Evolutionary conservation across 2,113 vertebrate genomes (phyloP).

Genomic region (Plotosus lineatus): DNA sequence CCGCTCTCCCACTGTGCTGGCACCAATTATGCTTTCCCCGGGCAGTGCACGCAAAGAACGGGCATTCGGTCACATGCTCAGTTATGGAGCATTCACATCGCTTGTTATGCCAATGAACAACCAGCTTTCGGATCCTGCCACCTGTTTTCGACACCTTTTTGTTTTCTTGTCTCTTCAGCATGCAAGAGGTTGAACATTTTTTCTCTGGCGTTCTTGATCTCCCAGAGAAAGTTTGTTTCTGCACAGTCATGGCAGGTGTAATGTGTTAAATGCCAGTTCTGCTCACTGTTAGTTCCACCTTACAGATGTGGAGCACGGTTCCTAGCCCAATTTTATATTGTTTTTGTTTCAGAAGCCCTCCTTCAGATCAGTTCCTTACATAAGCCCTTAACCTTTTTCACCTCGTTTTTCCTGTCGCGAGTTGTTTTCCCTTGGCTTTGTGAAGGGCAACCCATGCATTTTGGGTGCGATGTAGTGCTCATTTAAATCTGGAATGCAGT

Average conservation of each 20-base stretch:
- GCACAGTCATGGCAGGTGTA: slow-evolving; percentile 66
- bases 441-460: slow-evolving; percentile 53
- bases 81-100: background rate
- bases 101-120: background rate
- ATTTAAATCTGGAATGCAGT: slow-evolving; percentile 32
- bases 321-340: background rate
- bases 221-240: slow-evolving; percentile 59
- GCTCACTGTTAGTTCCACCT: slow-evolving; percentile 58
- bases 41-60: slow-evolving; percentile 17
- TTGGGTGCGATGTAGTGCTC: slow-evolving; percentile 41
- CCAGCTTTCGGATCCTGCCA: background rate
- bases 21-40: slow-evolving; percentile 40
- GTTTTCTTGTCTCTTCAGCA: slow-evolving; percentile 40
- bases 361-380: slow-evolving; percentile 22
- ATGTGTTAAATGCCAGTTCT: slow-evolving; percentile 61
- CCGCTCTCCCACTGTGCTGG: slow-evolving; percentile 43
- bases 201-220: slow-evolving; percentile 62
- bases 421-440: slow-evolving; percentile 56
- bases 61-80: slow-evolving; percentile 7
- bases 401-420: slow-evolving; percentile 33
- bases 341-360: slow-evolving; percentile 25
- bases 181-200: slow-evolving; percentile 56
- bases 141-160: slow-evolving; percentile 7
- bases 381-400: slow-evolving; percentile 38
- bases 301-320: slow-evolving; percentile 66